Percentiles rank a stretch among this genome's conserved stretches.
Conservation (phyloP, 2,888 invertebrate genomes). For the Conchocele bisecta region DNA sequence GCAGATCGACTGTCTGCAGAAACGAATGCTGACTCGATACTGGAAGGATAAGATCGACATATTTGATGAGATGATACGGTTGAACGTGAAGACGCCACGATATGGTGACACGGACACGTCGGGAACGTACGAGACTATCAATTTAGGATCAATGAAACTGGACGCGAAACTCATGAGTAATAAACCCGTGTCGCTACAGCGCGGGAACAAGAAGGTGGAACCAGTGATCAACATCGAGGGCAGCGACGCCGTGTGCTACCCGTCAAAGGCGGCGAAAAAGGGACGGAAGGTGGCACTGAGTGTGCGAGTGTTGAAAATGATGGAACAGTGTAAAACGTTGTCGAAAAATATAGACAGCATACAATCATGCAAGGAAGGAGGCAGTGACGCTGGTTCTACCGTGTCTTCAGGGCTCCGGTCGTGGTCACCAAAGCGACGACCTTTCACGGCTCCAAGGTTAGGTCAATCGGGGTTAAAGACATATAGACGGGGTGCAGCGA, state of each 20-base stretch:
- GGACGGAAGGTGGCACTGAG: constrained; percentile 60
- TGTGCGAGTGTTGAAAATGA: constrained; percentile 42
- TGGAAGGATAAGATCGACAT: constrained; percentile 66
- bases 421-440: constrained; percentile 15
- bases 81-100: constrained; percentile 62
- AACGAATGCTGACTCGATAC: constrained; percentile 57
- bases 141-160: constrained; percentile 52
- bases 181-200: constrained; percentile 56
- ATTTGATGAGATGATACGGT: constrained; percentile 62
- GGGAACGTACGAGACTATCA: constrained; percentile 17
- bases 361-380: constrained; percentile 15
- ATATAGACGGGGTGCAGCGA: no score
- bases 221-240: constrained; percentile 64
- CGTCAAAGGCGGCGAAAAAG: constrained; percentile 59
- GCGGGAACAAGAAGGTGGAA: constrained; percentile 47
- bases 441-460: constrained; percentile 40
- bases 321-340: constrained; percentile 60
- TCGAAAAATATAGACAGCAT: constrained; percentile 46
- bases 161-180: constrained; percentile 62
- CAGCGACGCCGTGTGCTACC: constrained; percentile 64
- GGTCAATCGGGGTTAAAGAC: background rate
- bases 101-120: constrained; percentile 14
- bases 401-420: background rate
- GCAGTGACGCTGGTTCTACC: background rate
- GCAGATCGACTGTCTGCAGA: constrained; percentile 58